Conservation (phyloP, 1,140 invertebrate genomes). For the Drosophila ogumai region DNA sequence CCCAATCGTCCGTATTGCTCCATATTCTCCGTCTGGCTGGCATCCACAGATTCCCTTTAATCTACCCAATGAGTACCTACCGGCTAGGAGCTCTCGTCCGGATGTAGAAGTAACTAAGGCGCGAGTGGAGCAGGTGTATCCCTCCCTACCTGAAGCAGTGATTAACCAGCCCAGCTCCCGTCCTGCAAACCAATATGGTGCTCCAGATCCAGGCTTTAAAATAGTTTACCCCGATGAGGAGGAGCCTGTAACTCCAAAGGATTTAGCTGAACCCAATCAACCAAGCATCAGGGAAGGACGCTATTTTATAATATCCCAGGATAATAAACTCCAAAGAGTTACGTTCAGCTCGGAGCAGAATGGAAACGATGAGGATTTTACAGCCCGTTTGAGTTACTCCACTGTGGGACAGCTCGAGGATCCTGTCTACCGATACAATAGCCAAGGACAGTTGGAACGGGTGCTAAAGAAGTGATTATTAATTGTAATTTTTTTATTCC, state of each 20-base stretch:
- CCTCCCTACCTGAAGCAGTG: slow-evolving; percentile 18
- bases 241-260: neutral
- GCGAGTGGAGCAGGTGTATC: slow-evolving; percentile 58
- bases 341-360: slow-evolving; percentile 62
- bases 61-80: slow-evolving; percentile 49
- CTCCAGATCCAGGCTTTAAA: slow-evolving; percentile 51
- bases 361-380: slow-evolving; percentile 66
- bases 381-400: slow-evolving; percentile 73
- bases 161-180: neutral
- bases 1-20: slow-evolving; percentile 25
- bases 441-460: slow-evolving; percentile 70
- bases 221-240: slow-evolving; percentile 72
- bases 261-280: neutral
- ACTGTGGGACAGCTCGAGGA: slow-evolving; percentile 76
- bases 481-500: neutral
- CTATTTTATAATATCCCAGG: slow-evolving; percentile 72
- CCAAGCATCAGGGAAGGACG: slow-evolving; percentile 53
- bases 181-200: slow-evolving; percentile 57
- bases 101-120: slow-evolving; percentile 66
- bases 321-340: slow-evolving; percentile 76
- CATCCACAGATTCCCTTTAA: slow-evolving; percentile 69
- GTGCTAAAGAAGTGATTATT: slow-evolving; percentile 52
- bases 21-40: slow-evolving; percentile 74
- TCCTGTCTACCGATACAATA: slow-evolving; percentile 77
- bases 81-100: slow-evolving; percentile 2